A percentile compares a stretch with the other conserved stretches of the same genome.
Conservation (phyloP, 2,888 invertebrate genomes). For the Amphipoea oculea region DNA sequence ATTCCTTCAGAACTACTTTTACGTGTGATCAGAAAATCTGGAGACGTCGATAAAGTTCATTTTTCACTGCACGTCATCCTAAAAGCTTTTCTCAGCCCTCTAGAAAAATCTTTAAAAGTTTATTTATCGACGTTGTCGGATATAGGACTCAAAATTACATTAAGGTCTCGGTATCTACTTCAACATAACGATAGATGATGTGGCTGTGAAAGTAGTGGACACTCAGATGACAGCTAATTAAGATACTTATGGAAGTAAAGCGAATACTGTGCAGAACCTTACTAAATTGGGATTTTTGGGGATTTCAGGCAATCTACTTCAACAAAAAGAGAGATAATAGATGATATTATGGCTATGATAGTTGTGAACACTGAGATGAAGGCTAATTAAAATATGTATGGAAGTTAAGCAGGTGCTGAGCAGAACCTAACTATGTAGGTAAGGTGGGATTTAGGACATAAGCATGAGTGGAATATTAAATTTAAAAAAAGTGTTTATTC, state of each 20-base stretch:
- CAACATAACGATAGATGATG: not conserved
- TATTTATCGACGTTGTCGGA: not conserved
- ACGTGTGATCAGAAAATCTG: not conserved
- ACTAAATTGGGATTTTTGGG: not conserved
- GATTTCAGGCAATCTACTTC: too few species aligned
- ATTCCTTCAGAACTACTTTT: not conserved
- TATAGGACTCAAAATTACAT: not conserved
- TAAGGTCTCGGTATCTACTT: not conserved
- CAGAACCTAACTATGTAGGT: not conserved
- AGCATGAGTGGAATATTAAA: not conserved
- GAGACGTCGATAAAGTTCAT: not conserved
- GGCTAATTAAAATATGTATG: not conserved
- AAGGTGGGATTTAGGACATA: not conserved
- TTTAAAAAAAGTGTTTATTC: too few species aligned
- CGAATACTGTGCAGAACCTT: not conserved
- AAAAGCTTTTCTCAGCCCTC: not conserved
- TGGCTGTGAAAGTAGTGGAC: not conserved
- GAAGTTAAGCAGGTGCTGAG: not conserved
- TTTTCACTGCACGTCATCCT: not conserved
- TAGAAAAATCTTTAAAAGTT: not conserved
- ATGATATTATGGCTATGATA: not conserved
- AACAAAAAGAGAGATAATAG: not conserved
- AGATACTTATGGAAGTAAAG: not conserved
- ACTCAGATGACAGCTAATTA: not conserved
- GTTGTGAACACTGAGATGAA: not conserved